Conservation (phyloP, 2,797 vertebrate species). For the Acestrorhynchus altus region DNA sequence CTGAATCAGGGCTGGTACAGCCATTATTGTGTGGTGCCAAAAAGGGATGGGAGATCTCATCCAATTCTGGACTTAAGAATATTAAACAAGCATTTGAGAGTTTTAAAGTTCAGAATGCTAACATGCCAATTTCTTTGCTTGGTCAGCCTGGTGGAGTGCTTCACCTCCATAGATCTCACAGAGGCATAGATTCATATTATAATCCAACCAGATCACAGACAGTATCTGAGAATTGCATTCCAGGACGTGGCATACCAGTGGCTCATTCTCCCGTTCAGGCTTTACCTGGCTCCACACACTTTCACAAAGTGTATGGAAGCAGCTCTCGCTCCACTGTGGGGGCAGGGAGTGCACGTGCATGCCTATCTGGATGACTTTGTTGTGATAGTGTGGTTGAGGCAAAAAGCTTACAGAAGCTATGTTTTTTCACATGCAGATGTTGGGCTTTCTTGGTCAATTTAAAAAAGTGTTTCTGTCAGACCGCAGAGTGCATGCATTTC, state of each 20-base stretch:
- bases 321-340: background rate
- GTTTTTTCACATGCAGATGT: background rate
- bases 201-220: background rate
- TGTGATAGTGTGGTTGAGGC: background rate
- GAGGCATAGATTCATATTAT: background rate
- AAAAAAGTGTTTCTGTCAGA: background rate
- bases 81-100: too few relatives aligned
- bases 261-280: background rate
- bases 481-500: background rate
- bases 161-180: background rate
- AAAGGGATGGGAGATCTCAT: too few relatives aligned
- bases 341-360: background rate
- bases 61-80: too few relatives aligned
- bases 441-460: background rate
- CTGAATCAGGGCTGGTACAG: too few relatives aligned
- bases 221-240: background rate
- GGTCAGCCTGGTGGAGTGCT: background rate
- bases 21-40: too few relatives aligned
- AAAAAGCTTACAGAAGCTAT: background rate
- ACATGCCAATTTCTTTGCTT: background rate
- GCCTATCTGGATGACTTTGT: background rate
- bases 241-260: background rate
- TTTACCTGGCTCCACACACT: background rate
- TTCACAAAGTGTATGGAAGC: background rate
- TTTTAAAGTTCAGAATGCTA: background rate